Percentiles rank a stretch among this genome's conserved stretches.
phyloP scores from a whole-genome alignment of 2,888 invertebrate species.

The Lithophane leautieri region DNA sequence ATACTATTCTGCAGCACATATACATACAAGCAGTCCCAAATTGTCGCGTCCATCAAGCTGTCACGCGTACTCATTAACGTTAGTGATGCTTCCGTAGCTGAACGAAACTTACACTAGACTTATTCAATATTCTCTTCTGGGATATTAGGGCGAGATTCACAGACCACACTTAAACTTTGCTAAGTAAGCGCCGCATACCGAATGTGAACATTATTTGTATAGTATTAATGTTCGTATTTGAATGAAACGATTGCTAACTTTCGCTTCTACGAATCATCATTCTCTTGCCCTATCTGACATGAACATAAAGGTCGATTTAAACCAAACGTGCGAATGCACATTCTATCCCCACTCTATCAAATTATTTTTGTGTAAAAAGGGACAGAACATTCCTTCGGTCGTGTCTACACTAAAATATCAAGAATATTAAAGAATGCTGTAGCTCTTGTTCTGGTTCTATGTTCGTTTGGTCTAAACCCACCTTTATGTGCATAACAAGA shows the following conservation, averaged over 20 bases:
- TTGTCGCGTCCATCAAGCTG: not conserved
- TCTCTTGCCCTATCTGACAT: not conserved
- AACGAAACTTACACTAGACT: not conserved
- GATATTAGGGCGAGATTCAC: not conserved
- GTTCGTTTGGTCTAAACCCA: too few species aligned
- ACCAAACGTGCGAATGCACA: too few species aligned
- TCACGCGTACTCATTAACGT: not conserved
- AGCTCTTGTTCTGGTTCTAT: too few species aligned
- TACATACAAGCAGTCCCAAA: not conserved
- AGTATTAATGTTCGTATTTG: not conserved
- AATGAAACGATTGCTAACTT: not conserved
- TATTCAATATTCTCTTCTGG: not conserved
- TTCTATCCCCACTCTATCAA: too few species aligned
- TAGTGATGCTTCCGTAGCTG: too few species aligned
- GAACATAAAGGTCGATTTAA: not conserved
- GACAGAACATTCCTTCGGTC: too few species aligned
- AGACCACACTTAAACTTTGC: too few species aligned
- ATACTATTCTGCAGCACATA: conserved; percentile 1
- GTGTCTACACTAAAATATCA: too few species aligned
- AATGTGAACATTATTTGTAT: not conserved
- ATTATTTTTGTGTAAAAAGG: too few species aligned
- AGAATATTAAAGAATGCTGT: too few species aligned
- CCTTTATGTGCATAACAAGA: not conserved
- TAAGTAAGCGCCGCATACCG: not conserved
- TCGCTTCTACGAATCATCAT: not conserved